A percentile compares a stretch with the other conserved stretches of the same genome.
Conservation (phyloP, 1,140 invertebrate species). For the Lucilia sericata region DNA sequence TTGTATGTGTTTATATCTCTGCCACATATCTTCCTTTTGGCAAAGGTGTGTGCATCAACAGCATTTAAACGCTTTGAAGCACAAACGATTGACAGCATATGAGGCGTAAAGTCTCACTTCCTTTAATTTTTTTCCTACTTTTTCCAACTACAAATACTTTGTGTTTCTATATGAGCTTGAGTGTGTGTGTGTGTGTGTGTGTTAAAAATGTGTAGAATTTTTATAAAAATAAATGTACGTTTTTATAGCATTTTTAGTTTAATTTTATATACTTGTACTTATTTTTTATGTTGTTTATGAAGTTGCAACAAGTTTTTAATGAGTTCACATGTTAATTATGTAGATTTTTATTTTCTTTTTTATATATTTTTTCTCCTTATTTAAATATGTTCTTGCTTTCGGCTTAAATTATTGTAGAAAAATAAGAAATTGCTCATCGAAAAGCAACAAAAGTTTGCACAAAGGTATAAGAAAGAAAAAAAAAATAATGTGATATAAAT, state of each 20-base stretch:
- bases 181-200: background rate
- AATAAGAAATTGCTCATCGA: slow-evolving; percentile 6
- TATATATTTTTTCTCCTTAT: background rate
- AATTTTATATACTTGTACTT: slow-evolving; percentile 9
- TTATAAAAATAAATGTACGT: background rate
- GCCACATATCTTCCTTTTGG: background rate
- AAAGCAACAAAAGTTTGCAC: background rate
- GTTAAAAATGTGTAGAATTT: slow-evolving; percentile 18
- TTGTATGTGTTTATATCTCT: background rate
- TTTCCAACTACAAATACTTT: background rate
- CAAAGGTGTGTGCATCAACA: slow-evolving; percentile 39
- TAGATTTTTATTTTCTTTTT: background rate
- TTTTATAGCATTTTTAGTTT: background rate
- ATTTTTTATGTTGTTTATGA: slow-evolving; percentile 36
- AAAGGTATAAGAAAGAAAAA: background rate
- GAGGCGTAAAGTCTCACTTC: slow-evolving; percentile 46
- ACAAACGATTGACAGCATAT: slow-evolving; percentile 44
- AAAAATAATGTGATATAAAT: background rate
- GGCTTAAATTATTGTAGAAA: slow-evolving; percentile 19
- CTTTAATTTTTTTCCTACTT: slow-evolving; percentile 17
- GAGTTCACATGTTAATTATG: slow-evolving; percentile 46
- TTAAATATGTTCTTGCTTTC: background rate
- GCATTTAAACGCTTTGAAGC: slow-evolving; percentile 34
- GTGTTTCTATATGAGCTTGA: background rate
- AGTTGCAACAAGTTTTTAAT: slow-evolving; percentile 45